Conservation (phyloP, 2,797 vertebrate genomes). For the Acridotheres tristis region DNA sequence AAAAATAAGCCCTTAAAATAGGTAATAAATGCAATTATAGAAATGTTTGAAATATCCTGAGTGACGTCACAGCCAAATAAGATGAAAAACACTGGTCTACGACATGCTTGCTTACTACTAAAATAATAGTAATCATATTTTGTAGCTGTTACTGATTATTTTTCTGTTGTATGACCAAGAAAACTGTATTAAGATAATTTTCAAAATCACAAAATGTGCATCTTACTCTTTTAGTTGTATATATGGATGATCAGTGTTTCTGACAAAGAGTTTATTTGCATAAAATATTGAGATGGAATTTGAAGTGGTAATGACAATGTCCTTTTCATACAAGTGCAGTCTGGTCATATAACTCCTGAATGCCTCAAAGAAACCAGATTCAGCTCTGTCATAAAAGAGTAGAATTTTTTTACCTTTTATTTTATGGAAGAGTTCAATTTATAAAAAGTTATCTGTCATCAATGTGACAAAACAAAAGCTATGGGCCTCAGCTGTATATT, state of each 20-base stretch:
- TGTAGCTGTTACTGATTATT: not conserved
- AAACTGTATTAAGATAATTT: not conserved
- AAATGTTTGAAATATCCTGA: not conserved
- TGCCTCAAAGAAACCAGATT: not conserved
- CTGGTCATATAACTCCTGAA: not conserved
- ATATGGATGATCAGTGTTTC: not conserved
- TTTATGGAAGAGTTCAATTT: not conserved
- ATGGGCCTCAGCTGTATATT: not conserved
- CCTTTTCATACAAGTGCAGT: not conserved
- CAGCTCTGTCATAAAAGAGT: not conserved
- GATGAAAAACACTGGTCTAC: not conserved
- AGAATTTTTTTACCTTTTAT: not conserved
- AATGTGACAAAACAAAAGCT: not conserved
- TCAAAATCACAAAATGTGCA: not conserved
- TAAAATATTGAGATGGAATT: not conserved
- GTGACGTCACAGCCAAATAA: not conserved
- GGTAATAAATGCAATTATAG: not conserved
- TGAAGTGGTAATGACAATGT: not conserved
- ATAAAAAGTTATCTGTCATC: not conserved
- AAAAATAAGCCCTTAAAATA: conserved; percentile 45
- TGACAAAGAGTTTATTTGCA: not conserved
- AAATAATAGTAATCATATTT: not conserved
- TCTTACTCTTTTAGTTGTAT: not conserved
- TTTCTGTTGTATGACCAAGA: not conserved
- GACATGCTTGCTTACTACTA: not conserved